Conservation (phyloP, 2,113 vertebrate genomes). For the Zapus hudsonius region DNA sequence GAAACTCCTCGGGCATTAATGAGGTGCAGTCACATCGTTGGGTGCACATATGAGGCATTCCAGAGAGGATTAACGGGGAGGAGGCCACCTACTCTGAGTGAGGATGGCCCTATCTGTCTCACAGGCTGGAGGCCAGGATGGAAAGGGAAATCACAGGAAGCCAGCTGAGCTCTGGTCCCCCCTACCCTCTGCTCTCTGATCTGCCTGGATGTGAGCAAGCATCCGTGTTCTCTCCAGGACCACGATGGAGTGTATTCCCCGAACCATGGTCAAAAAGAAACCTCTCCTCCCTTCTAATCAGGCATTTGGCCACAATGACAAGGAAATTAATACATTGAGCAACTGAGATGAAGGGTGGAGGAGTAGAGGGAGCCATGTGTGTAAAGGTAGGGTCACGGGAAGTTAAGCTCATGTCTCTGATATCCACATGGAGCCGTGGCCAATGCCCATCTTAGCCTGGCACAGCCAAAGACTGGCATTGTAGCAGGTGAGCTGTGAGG, state of each 20-base stretch:
- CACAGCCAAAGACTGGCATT: rapidly evolving
- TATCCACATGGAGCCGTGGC: rapidly evolving
- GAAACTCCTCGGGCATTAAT: too few species aligned
- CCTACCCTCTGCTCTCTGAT: neutral
- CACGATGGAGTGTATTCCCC: neutral
- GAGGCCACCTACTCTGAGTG: neutral
- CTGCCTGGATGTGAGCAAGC: neutral
- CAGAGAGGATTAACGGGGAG: neutral
- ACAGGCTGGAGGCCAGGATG: too few species aligned
- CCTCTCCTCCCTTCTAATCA: neutral
- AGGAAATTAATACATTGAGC: neutral
- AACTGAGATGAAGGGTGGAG: rapidly evolving
- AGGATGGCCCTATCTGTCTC: rapidly evolving
- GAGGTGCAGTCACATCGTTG: neutral
- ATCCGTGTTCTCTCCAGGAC: neutral
- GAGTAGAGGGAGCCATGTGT: neutral
- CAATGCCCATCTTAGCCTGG: neutral
- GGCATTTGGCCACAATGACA: neutral
- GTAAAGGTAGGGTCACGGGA: neutral
- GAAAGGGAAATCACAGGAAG: neutral
- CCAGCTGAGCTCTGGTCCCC: too few species aligned
- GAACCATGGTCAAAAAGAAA: neutral
- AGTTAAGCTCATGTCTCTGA: rapidly evolving
- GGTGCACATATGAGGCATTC: neutral
- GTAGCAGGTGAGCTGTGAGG: rapidly evolving